phyloP scores from a whole-genome alignment of 2,888 invertebrate genomes.

The Epistrophe grossulariae region DNA sequence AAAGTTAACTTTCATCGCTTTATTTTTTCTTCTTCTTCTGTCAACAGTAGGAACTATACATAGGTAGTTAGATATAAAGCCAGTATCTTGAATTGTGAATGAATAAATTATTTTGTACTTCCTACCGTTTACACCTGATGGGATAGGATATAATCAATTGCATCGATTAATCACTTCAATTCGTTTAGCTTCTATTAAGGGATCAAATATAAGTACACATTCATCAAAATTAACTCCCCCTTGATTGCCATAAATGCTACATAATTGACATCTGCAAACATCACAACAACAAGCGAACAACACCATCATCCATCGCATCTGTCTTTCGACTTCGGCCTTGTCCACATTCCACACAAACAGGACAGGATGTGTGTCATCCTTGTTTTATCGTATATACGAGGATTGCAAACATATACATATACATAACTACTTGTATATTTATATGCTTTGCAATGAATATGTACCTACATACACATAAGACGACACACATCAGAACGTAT shows the following conservation, averaged over 20 bases:
- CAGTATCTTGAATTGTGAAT: neutral
- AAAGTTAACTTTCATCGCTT: too few relatives aligned
- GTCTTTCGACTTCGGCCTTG: constrained; percentile 9
- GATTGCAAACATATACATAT: neutral
- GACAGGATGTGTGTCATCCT: constrained; percentile 7
- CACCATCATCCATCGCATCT: constrained; percentile 32
- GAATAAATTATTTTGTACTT: neutral
- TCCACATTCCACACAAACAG: neutral
- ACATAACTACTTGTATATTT: neutral
- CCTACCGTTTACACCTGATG: constrained; percentile 24
- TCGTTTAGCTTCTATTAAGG: constrained; percentile 44
- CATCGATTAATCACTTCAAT: constrained; percentile 38
- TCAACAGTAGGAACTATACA: neutral
- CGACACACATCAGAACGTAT: neutral
- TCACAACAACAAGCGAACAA: constrained; percentile 57
- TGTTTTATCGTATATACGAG: neutral
- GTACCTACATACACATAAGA: too few relatives aligned
- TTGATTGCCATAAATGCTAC: constrained; percentile 53
- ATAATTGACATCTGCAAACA: constrained; percentile 70
- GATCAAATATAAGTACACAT: constrained; percentile 39
- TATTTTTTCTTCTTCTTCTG: neutral
- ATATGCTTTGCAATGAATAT: constrained; percentile 1
- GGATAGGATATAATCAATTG: constrained; percentile 14
- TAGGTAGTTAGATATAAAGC: neutral
- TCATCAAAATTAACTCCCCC: constrained; percentile 36